Conservation (phyloP, 1,140 invertebrate species). For the Sitodiplosis mosellana region DNA sequence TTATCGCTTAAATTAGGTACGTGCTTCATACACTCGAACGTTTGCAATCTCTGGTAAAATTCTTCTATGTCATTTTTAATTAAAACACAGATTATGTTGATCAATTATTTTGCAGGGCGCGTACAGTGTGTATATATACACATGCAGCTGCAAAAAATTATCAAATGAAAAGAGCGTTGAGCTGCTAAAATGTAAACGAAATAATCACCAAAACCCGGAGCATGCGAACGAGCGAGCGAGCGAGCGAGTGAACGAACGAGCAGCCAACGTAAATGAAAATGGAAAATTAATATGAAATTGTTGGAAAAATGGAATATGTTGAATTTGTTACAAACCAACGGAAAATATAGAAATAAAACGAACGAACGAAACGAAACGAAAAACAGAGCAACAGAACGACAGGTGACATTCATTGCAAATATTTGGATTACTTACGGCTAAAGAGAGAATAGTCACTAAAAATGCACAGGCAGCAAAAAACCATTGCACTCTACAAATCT, state of each 20-base stretch:
- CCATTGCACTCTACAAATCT: conserved; percentile 47
- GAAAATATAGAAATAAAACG: background rate
- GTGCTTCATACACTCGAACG: background rate
- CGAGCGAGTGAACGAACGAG: too few relatives aligned
- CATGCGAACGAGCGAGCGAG: too few relatives aligned
- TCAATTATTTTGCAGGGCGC: too few relatives aligned
- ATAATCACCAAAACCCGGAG: too few relatives aligned
- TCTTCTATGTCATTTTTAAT: background rate
- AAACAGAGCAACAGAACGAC: background rate
- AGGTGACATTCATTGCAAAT: background rate
- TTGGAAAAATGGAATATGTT: too few relatives aligned
- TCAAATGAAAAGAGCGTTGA: too few relatives aligned
- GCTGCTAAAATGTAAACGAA: too few relatives aligned
- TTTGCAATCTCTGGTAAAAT: background rate
- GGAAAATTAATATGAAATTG: too few relatives aligned
- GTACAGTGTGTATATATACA: too few relatives aligned
- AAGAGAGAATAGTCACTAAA: conserved; percentile 5
- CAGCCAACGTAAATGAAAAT: too few relatives aligned
- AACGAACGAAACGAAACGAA: background rate
- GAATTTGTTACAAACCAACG: too few relatives aligned
- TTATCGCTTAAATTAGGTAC: background rate
- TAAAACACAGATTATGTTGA: background rate
- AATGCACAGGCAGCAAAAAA: conserved; percentile 31
- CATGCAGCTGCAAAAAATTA: too few relatives aligned
- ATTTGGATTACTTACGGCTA: conserved; percentile 6